Evolutionary conservation across 2,113 vertebrate species (phyloP).

Genomic region (Hiodon tergisus): DNA sequence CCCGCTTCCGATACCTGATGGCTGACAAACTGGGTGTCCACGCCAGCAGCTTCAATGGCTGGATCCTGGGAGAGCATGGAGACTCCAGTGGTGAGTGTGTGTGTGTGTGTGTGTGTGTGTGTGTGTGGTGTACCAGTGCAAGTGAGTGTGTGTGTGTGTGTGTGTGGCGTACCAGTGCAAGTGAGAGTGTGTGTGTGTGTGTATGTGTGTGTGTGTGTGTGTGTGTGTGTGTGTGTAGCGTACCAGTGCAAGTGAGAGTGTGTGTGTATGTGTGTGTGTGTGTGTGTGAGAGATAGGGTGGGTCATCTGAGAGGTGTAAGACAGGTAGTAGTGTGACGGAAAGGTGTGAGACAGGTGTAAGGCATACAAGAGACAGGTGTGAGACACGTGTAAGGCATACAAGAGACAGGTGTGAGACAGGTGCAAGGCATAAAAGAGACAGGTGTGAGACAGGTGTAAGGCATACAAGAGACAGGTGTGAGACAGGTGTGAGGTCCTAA

Average conservation of each 20-base stretch:
- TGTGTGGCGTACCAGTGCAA: too few species aligned
- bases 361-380: neutral
- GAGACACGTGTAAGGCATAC: neutral
- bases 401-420: too few species aligned
- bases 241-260: neutral
- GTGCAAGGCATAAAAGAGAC: neutral
- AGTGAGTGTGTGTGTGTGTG: neutral
- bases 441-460: neutral
- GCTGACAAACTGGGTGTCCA: constrained; percentile 84
- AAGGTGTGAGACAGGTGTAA: too few species aligned
- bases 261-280: too few species aligned
- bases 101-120: neutral
- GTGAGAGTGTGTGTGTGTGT: neutral
- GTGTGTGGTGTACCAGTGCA: neutral
- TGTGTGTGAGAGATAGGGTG: too few species aligned
- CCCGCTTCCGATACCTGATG: constrained; percentile 90
- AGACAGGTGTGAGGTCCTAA: neutral
- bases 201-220: neutral
- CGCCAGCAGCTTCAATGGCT: constrained; percentile 88
- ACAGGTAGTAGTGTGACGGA: too few species aligned
- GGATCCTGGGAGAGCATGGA: constrained; percentile 91
- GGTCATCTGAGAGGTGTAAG: too few species aligned
- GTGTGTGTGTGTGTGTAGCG: neutral
- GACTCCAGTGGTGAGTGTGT: constrained; percentile 85
- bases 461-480: neutral